Evolutionary conservation across 2,797 vertebrate species (phyloP).

Genomic region (Cyclura pinguis): DNA sequence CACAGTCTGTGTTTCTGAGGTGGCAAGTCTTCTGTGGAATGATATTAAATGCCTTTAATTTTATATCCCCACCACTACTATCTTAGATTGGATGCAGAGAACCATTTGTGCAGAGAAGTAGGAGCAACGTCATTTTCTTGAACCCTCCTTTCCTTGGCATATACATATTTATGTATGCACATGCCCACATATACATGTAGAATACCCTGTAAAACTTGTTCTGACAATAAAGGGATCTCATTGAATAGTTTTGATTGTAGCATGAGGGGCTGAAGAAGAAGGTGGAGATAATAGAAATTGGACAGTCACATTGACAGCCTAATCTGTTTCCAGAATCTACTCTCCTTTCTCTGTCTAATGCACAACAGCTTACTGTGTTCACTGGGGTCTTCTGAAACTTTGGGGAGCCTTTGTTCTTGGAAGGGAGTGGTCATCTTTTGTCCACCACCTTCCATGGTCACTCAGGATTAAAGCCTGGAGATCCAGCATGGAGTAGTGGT

Average conservation of each 20-base stretch:
- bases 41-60: not conserved
- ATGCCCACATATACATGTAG: no score
- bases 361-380: not conserved
- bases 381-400: not conserved
- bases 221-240: not conserved
- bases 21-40: not conserved
- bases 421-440: not conserved
- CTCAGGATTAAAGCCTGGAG: not conserved
- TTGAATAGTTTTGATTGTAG: not conserved
- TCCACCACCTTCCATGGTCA: not conserved
- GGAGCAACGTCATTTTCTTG: not conserved
- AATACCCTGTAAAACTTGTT: not conserved
- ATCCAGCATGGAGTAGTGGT: no score
- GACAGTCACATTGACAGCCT: no score
- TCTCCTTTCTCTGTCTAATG: not conserved
- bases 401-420: not conserved
- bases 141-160: not conserved
- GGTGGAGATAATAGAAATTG: not conserved
- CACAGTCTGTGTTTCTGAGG: fast-evolving
- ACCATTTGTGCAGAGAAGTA: not conserved
- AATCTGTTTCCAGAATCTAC: not conserved
- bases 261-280: not conserved
- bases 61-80: no score
- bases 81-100: not conserved
- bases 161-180: no score